phyloP scores from a whole-genome alignment of 1,140 invertebrate species.

The Aphaenogaster floridana region DNA sequence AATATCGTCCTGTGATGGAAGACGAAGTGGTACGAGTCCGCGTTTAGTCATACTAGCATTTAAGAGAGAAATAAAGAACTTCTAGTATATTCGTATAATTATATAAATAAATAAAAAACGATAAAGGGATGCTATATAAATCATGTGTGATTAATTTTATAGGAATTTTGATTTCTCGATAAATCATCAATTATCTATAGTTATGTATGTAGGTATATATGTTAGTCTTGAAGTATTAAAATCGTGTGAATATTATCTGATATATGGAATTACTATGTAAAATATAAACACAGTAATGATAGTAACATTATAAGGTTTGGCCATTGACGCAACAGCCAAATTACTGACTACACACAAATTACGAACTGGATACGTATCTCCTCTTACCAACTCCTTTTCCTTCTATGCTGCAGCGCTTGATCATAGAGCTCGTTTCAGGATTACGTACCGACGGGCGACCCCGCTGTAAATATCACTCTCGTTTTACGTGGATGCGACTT shows the following conservation, averaged over 20 bases:
- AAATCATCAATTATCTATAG: not conserved
- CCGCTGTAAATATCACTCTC: slow-evolving; percentile 76
- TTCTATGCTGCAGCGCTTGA: slow-evolving; percentile 64
- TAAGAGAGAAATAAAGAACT: not conserved
- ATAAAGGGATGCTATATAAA: not conserved
- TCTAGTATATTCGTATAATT: not conserved
- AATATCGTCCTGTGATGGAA: not conserved
- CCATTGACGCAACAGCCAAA: slow-evolving; percentile 66
- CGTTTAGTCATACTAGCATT: not conserved
- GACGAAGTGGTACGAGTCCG: slow-evolving; percentile 7
- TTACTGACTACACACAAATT: slow-evolving; percentile 73
- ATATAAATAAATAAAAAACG: not conserved
- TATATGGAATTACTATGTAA: not conserved
- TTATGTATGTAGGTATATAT: not conserved
- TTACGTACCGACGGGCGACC: slow-evolving; percentile 55
- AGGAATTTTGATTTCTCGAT: not conserved
- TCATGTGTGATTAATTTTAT: not conserved
- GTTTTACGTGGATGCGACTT: slow-evolving; percentile 75
- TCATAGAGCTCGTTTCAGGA: slow-evolving; percentile 74
- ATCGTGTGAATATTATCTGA: not conserved
- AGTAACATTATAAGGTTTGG: slow-evolving; percentile 49
- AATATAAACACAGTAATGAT: not conserved
- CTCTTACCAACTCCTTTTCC: slow-evolving; percentile 63
- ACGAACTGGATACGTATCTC: slow-evolving; percentile 75
- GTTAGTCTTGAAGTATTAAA: not conserved